A percentile compares a stretch with the other conserved stretches of the same genome.
Evolutionary conservation across 2,888 invertebrate genomes (phyloP).

Genomic region (Drosophila sordidula): DNA sequence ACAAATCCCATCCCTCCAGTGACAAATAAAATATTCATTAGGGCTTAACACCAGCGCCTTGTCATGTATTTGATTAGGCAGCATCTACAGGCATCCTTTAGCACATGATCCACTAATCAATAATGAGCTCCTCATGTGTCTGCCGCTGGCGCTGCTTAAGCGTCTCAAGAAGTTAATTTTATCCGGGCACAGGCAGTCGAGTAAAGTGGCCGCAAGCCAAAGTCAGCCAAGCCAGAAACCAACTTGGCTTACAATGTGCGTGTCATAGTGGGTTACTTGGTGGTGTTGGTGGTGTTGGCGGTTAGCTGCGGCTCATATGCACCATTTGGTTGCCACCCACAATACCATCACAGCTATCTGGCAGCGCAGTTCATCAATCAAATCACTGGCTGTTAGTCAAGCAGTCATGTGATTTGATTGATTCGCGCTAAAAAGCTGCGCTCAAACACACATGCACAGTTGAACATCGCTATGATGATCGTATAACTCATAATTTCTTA

Average conservation of each 20-base stretch:
- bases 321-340: conserved; percentile 6
- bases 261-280: conserved; percentile 53
- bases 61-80: conserved; percentile 57
- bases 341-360: conserved; percentile 42
- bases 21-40: conserved; percentile 63
- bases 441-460: conserved; percentile 41
- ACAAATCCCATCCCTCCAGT: background rate
- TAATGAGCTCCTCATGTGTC: conserved; percentile 56
- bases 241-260: conserved; percentile 59
- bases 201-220: conserved; percentile 45
- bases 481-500: background rate
- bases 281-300: background rate
- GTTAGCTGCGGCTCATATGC: conserved; percentile 8
- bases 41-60: conserved; percentile 22
- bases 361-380: conserved; percentile 75
- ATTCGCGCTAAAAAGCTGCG: conserved; percentile 75
- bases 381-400: conserved; percentile 79
- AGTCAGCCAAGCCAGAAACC: conserved; percentile 19
- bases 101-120: conserved; percentile 62
- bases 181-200: conserved; percentile 18
- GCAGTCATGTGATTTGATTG: conserved; percentile 81
- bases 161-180: conserved; percentile 64
- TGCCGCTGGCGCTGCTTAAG: conserved; percentile 24
- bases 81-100: conserved; percentile 21
- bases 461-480: conserved; percentile 5